Percentiles rank a stretch among this genome's conserved stretches.
Conservation (phyloP, 2,888 invertebrate species). For the Sinhomidia bicolor region DNA sequence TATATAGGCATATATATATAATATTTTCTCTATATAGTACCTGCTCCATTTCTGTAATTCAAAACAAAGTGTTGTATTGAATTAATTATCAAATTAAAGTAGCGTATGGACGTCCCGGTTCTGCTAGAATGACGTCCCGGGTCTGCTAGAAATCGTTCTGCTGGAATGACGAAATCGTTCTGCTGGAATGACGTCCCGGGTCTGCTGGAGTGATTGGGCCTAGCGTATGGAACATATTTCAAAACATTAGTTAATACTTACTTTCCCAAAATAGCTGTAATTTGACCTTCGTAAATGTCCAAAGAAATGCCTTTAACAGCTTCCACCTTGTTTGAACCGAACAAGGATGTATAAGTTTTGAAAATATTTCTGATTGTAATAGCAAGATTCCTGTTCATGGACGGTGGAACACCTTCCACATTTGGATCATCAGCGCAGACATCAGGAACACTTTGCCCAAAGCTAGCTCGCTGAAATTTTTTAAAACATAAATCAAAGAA, state of each 20-base stretch:
- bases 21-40: constrained; percentile 17
- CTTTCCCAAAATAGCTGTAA: constrained; percentile 90
- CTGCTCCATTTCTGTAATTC: constrained; percentile 55
- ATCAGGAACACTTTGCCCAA: constrained; percentile 76
- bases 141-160: too few relatives aligned
- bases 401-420: constrained; percentile 88
- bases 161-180: too few relatives aligned
- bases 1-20: not conserved
- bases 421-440: constrained; percentile 84
- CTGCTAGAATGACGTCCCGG: too few relatives aligned
- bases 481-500: not conserved
- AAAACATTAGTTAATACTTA: too few relatives aligned
- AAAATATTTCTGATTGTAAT: constrained; percentile 88
- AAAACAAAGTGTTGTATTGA: not conserved
- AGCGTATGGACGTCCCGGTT: too few relatives aligned
- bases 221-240: too few relatives aligned
- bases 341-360: constrained; percentile 88
- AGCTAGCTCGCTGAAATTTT: constrained; percentile 40
- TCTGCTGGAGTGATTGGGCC: too few relatives aligned
- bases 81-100: too few relatives aligned
- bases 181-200: too few relatives aligned
- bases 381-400: constrained; percentile 88
- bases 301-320: constrained; percentile 86
- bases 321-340: constrained; percentile 84
- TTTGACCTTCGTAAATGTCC: constrained; percentile 92